Base-by-base conservation (phyloP, 2,797 vertebrate genomes). In the Chrysocyon brachyurus region DNA sequence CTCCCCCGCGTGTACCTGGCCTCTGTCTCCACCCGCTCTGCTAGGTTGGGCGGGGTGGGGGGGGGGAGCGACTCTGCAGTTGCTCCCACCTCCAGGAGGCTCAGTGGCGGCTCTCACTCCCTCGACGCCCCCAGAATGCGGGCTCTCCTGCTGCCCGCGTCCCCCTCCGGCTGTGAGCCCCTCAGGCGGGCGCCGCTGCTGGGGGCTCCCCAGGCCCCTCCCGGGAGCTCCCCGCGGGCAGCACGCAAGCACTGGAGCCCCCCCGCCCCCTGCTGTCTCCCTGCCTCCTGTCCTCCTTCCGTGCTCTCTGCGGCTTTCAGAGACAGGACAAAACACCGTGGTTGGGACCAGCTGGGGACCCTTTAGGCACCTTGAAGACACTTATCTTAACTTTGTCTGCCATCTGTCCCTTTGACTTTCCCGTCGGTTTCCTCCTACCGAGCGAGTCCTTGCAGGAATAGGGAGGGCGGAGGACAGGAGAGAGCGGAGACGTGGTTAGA, bases 61-160 rank as follows among this genome's bases (percentile, higher is more conserved):
- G 40, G 40, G 40, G 40, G 40, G 40, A 8, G 40, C 40, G 40
- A 46, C 40, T 33, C 72, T 33, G 1, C 15, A 21, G 33, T 31
- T 46, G 14, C 14, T n/a, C 66, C 64, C 33, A 59, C 6, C 40
- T 73, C 40, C 79, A 64, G 66, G n/a, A 6, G 15, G 2, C 12
- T 17, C 5, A 2, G 22, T 31, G 0, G 2, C 16, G 2, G 5
- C n/a, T 66, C 52, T 49, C 31, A 2, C 26, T n/a, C 63, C 52
- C 0, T n/a, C 40, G 7, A 46, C 40, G 40, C 40, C 40, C 40
- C 40, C 40, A 46, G 40, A 46, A 46, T 46, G 40, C 1, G 7
- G 40, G 40, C 40, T 46, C 40, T 46, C 7, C 36, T 26, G 9
- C 7, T 21, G 11, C 52, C 46, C 4, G 1, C 0, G 0, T 78